Conservation (phyloP, 2,113 vertebrate species). For the Parus major region DNA sequence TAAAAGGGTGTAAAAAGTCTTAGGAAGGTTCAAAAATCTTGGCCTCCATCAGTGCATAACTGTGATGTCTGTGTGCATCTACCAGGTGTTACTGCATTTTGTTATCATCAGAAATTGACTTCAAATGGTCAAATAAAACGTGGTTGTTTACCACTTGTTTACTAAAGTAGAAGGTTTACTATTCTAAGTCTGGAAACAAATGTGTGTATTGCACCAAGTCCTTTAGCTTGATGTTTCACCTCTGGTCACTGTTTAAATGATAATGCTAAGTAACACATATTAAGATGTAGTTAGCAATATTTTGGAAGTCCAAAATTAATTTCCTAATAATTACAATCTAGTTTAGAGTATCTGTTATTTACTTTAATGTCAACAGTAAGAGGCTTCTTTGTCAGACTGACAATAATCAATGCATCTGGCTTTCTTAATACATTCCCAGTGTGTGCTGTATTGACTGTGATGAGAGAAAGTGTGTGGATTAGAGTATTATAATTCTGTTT, state of each 20-base stretch:
- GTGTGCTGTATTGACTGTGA: background rate
- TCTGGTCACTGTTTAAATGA: background rate
- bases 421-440: background rate
- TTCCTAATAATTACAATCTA: background rate
- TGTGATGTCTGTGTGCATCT: background rate
- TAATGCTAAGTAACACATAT: background rate
- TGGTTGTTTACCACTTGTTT: background rate
- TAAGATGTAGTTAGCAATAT: background rate
- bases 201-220: background rate
- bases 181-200: background rate
- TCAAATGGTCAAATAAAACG: background rate
- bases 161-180: background rate
- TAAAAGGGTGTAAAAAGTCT: background rate
- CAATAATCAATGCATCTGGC: background rate
- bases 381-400: background rate
- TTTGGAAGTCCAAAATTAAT: background rate
- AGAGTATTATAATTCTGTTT: background rate
- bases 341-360: background rate
- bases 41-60: background rate
- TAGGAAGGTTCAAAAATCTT: background rate
- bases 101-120: background rate
- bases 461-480: background rate
- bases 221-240: background rate
- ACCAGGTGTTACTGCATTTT: background rate
- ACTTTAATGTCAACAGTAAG: background rate